Evolutionary conservation across 2,888 invertebrate species (phyloP), one percentile per base, ranked within the genome.

Genomic region (Dynastes hyllus): DNA sequence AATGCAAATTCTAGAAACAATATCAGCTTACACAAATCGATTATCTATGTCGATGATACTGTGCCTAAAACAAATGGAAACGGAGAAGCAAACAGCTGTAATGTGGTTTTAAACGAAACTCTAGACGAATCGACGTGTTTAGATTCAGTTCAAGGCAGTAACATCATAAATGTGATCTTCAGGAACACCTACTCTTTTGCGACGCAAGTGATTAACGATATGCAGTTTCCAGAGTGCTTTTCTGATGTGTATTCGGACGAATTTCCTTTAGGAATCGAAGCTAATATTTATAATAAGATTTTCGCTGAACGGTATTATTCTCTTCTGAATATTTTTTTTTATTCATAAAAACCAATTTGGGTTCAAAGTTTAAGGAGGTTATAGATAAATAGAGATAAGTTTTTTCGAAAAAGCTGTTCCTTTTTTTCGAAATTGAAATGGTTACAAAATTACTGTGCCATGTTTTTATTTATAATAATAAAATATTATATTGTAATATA

Each of bases 261-360:
- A 84, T 88, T 89, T 85, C 89, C 89, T 65, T 83, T 88, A 75
- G 89, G 89, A 53, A 88, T 88, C 84, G 89, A 89, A 81, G 89
- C 89, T 16, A 86, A 88, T 82, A 84, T 87, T 73, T 85, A 88
- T 78, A 86, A 85, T 78, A 84, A 86, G 83, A 85, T 76, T 32
- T 58, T 76, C 6, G 67, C 53, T 11, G 71, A 83, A 71, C 81
- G 81, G 82, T 83, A 81, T 69, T 69, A 4, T 63, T 32, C 1
- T 11, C 29, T 61, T 63, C 8, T 61, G 61, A 8, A 5, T n/a
- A 51, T 76, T 61, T 73, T 37, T 45, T 45, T 8, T 45, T 45
- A 8, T 45, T 8, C 11, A 45, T 45, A 45, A 8, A 45, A 32
- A 32, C 32, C 5, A 37, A 37, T 37, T 37, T 37, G 32, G 5